These are phyloP conservation scores for Cephalophus harveyi DNA, from an alignment of 2,113 vertebrate species.

Conservation along the genomic window DNA sequence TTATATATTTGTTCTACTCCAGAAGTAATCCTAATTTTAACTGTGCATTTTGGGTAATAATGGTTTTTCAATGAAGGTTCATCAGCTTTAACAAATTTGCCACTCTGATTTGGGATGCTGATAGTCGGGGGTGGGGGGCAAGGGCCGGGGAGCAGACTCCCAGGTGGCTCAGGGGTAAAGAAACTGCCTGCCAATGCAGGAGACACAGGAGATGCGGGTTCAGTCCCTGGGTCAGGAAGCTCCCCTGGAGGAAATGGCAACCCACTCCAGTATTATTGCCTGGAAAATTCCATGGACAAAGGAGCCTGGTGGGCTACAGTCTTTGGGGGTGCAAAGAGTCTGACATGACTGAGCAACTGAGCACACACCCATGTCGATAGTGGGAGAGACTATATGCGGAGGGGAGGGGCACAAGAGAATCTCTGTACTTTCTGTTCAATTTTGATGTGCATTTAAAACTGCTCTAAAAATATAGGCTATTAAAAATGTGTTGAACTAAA, in stretches of 20 bases:
- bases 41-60: background rate
- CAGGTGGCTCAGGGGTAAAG: background rate
- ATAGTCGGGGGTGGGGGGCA: rapidly evolving
- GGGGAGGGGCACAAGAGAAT: background rate
- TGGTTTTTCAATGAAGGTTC: background rate
- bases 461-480: background rate
- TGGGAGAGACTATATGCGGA: background rate
- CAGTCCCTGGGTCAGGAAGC: no score
- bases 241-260: no score
- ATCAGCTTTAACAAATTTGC: background rate
- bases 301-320: background rate
- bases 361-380: rapidly evolving
- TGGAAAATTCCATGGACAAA: background rate
- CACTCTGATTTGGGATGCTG: background rate
- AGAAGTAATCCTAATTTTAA: background rate
- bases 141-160: no score
- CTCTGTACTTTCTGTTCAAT: background rate
- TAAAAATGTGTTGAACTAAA: background rate
- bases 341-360: background rate
- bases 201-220: background rate
- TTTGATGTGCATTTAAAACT: background rate
- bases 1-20: background rate
- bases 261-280: background rate
- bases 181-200: background rate
- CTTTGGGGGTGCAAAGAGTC: background rate